Conservation (phyloP, 64 coral and sea anemone genomes). For the Catalaphyllia jardinei region DNA sequence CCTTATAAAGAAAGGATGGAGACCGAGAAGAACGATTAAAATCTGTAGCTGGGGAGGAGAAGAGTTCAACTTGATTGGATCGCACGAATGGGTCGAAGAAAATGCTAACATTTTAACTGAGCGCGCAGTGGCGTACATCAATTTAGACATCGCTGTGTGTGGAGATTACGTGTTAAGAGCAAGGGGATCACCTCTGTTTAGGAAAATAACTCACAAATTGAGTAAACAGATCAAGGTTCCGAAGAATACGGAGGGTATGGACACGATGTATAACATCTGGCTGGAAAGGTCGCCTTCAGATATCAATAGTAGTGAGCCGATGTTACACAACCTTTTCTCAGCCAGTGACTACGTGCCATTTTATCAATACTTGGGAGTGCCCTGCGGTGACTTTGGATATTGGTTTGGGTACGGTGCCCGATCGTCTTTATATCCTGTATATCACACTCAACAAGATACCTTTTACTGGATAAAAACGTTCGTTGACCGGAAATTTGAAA, state of each 20-base stretch:
- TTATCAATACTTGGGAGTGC: slow-evolving; percentile 63
- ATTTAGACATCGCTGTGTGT: slow-evolving; percentile 73
- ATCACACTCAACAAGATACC: slow-evolving; percentile 90
- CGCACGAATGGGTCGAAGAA: slow-evolving; percentile 82
- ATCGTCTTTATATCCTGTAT: slow-evolving; percentile 76
- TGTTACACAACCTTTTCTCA: slow-evolving; percentile 64
- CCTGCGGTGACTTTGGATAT: slow-evolving; percentile 57
- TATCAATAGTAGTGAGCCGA: slow-evolving; percentile 16
- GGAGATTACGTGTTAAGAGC: slow-evolving; percentile 74
- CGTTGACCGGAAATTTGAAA: slow-evolving; percentile 73
- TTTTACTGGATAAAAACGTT: slow-evolving; percentile 90
- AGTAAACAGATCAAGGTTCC: slow-evolving; percentile 56
- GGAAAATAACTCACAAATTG: slow-evolving; percentile 59
- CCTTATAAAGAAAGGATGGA: slow-evolving; percentile 69
- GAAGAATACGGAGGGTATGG: not conserved
- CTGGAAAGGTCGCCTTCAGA: slow-evolving; percentile 49
- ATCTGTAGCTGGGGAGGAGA: slow-evolving; percentile 92
- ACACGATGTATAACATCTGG: slow-evolving; percentile 78
- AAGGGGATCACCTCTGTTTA: slow-evolving; percentile 67
- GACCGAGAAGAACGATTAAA: slow-evolving; percentile 81
- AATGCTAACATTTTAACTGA: slow-evolving; percentile 64
- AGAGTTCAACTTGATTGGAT: slow-evolving; percentile 72
- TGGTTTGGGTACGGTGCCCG: slow-evolving; percentile 47
- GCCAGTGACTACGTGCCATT: slow-evolving; percentile 71
- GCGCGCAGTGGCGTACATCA: slow-evolving; percentile 78